Base-by-base conservation (phyloP, 2,797 vertebrate species). In the Rhynchonycteris naso region DNA sequence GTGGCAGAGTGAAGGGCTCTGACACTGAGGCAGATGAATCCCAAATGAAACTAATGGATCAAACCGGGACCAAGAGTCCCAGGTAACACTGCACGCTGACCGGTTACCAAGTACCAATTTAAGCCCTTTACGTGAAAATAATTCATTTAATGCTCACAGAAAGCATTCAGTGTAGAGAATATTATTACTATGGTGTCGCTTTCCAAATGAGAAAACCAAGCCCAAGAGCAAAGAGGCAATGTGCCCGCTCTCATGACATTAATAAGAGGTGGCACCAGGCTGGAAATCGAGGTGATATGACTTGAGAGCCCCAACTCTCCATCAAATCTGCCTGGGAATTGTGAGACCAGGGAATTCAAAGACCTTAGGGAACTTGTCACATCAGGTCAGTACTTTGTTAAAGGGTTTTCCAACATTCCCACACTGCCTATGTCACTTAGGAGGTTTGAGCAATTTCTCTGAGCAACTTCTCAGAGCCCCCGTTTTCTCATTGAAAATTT, bases 221-320 rank as follows among this genome's bases (percentile, higher is more conserved):
- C 8, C 0, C 6, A 26, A 56, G 33, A 30, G 43, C 75, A 19
- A 7, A 11, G 3, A 80, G 26, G 16, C 3, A 71, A 61, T 43
- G 76, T 71, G 3, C 24, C 18, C 7, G 6, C 4, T 33, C 5
- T 65, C 35, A 15, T 16, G 2, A 13, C 35, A 18, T 8, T 68
- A 56, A 4, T 35, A 47, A 54, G 24, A 18, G 11, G 24, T 26
- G 11, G n/a, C 33, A 54, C 18, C 16, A 69, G 33, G 26, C 28
- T 59, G n/a, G 65, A 78, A 50, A 58, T 4, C 24, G 30, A 38
- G 16, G 19, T 14, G 24, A 1, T 15, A 1, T 1, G 22, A 50
- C 61, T 59, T 3, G 9, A n/a, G 24, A 47, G 18, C 1, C 8
- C 15, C 1, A 2, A 18, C 3, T 7, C 24, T 58, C 28, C 13